Conservation (phyloP, 2,113 vertebrate species). For the Oryzias celebensis region DNA sequence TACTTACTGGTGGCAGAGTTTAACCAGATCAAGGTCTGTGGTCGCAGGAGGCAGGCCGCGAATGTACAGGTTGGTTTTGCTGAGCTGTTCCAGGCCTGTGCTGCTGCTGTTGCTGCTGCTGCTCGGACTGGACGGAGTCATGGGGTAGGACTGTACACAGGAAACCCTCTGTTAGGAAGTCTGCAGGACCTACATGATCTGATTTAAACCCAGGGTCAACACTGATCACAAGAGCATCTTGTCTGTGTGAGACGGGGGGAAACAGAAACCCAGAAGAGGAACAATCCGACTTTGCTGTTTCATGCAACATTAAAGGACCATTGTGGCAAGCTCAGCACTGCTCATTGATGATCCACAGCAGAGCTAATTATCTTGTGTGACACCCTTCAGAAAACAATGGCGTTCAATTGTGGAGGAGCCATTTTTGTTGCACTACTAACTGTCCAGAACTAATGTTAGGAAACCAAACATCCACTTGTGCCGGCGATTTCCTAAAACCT, state of each 20-base stretch:
- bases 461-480: background rate
- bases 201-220: slow-evolving; percentile 48
- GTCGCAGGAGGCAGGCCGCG: slow-evolving; percentile 94
- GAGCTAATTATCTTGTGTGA: slow-evolving; percentile 2
- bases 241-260: slow-evolving; percentile 3
- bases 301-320: slow-evolving; percentile 1
- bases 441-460: background rate
- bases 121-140: slow-evolving; percentile 98
- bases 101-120: slow-evolving; percentile 93
- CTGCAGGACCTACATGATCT: slow-evolving; percentile 37
- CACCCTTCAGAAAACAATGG: slow-evolving; percentile 4
- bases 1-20: slow-evolving; percentile 99
- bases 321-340: background rate
- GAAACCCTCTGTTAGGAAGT: slow-evolving; percentile 83
- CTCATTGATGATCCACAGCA: background rate
- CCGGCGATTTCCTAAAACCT: background rate
- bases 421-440: background rate
- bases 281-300: slow-evolving; percentile 1
- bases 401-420: background rate
- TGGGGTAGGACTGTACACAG: slow-evolving; percentile 89
- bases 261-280: background rate
- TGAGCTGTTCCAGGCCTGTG: slow-evolving; percentile 98
- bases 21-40: slow-evolving; percentile 98
- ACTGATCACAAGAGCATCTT: slow-evolving; percentile 46
- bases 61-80: slow-evolving; percentile 99